Conservation (phyloP, 2,113 vertebrate species). For the Seriola aureovittata region DNA sequence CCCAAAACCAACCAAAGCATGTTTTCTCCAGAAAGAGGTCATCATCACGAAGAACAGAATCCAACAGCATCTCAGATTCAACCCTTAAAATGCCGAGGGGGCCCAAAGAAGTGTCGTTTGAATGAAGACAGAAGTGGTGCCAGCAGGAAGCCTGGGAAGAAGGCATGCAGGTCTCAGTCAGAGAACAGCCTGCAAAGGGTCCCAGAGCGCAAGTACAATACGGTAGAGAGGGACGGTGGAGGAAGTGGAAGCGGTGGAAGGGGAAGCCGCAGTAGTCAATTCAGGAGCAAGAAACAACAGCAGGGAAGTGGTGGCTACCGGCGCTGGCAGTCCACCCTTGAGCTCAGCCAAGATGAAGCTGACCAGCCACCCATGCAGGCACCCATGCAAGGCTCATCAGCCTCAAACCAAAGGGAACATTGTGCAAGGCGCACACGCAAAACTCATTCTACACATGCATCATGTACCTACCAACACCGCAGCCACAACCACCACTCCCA, state of each 20-base stretch:
- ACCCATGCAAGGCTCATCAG: conserved; percentile 6
- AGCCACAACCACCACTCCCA: conserved; percentile 49
- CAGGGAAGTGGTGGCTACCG: conserved; percentile 70
- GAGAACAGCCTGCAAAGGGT: conserved; percentile 88
- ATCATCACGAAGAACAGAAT: conserved; percentile 55
- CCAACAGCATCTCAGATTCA: conserved; percentile 45
- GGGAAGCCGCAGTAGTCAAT: conserved; percentile 65
- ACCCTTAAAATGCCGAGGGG: conserved; percentile 60
- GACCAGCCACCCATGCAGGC: conserved; percentile 52
- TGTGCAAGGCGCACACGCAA: conserved; percentile 70
- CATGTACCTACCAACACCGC: conserved; percentile 60
- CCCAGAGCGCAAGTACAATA: conserved; percentile 84
- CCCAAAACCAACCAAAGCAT: conserved; percentile 62
- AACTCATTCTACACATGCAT: conserved; percentile 58
- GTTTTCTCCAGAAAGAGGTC: conserved; percentile 71
- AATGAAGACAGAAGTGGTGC: conserved; percentile 76
- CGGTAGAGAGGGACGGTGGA: conserved; percentile 83
- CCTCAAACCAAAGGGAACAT: conserved; percentile 64
- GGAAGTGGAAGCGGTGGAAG: conserved; percentile 63
- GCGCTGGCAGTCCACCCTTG: conserved; percentile 88
- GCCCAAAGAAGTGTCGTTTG: conserved; percentile 84
- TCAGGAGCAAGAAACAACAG: conserved; percentile 77
- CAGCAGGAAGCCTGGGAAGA: conserved; percentile 80
- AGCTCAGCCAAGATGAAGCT: conserved; percentile 86
- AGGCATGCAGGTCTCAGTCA: conserved; percentile 88